Base-by-base conservation (phyloP, 2,797 vertebrate species). In the Sebastes hubbsi region DNA sequence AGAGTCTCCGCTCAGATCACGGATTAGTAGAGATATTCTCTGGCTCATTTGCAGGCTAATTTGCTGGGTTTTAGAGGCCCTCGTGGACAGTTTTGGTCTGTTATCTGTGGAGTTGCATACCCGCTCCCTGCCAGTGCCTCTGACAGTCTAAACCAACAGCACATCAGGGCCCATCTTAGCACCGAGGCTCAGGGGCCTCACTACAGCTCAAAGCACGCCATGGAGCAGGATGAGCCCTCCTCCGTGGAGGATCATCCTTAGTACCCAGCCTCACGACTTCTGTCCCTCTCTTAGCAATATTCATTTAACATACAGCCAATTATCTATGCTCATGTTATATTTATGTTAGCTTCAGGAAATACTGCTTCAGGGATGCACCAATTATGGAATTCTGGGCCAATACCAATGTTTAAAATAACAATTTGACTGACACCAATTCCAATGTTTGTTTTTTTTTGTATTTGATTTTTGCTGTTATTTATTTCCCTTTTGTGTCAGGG, bases 41-140 rank as follows among this genome's bases (percentile, higher is more conserved):
- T 87, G 93, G 92, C 95, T 96, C 92, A 95, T 95, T 95, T 95
- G 94, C 91, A 81, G 90, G 88, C 93, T 96, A 94, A 96, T 95
- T 96, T 95, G 91, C 89, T 80, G 92, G 91, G 91, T 93, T 94
- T 95, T 94, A 94, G 87, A 91, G 90, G 91, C 89, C 94, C 92
- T 84, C 65, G 89, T 91, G 94, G 94, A 95, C 94, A 94, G 84
- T 95, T 95, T 93, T 87, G 91, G 87, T 82, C 87, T 81, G 92
- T 95, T 95, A 96, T 95, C 95, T 92, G 89, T 78, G 79, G 87
- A 80, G 88, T 83, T 88, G 92, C 94, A 95, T 91, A 86, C 92
- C 75, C 88, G 36, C 88, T 91, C 84, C 81, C 89, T 88, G 81
- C 86, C 87, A 93, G 86, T 65, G 82, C 71, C 75, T 88, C 86